These are phyloP conservation scores for Eupithecia subfuscata DNA, from an alignment of 2,888 invertebrate genomes.

Conservation along the genomic window DNA sequence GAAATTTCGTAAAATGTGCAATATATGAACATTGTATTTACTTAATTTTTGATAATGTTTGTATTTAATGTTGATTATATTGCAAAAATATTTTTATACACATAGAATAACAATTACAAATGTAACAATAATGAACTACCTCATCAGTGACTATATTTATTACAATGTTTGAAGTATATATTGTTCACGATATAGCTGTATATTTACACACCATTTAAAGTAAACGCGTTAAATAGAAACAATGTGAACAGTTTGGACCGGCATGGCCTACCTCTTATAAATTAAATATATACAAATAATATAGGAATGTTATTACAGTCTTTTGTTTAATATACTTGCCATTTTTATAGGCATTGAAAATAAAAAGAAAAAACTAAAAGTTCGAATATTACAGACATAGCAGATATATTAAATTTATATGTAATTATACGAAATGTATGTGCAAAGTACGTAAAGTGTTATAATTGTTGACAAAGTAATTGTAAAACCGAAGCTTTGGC, in stretches of 20 bases:
- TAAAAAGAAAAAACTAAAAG: slow-evolving; percentile 33
- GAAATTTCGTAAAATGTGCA: slow-evolving; percentile 62
- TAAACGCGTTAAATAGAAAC: slow-evolving; percentile 41
- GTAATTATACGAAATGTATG: slow-evolving; percentile 51
- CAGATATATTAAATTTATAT: slow-evolving; percentile 37
- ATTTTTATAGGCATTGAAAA: slow-evolving; percentile 34
- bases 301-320: slow-evolving; percentile 34
- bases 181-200: slow-evolving; percentile 39
- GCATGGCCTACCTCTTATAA: slow-evolving; percentile 66
- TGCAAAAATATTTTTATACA: slow-evolving; percentile 84
- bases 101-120: slow-evolving; percentile 66
- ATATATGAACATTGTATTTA: slow-evolving; percentile 76
- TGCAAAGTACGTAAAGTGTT: slow-evolving; percentile 60
- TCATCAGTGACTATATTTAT: slow-evolving; percentile 68
- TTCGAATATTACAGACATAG: slow-evolving; percentile 31
- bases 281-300: slow-evolving; percentile 41
- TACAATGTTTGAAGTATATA: slow-evolving; percentile 15
- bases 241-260: slow-evolving; percentile 48
- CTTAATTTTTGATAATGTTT: slow-evolving; percentile 80
- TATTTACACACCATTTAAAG: slow-evolving; percentile 30
- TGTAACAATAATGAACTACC: slow-evolving; percentile 75
- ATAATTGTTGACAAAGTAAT: slow-evolving; percentile 69
- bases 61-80: slow-evolving; percentile 82
- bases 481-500: slow-evolving; percentile 72
- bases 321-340: slow-evolving; percentile 41